phyloP scores from a whole-genome alignment of 2,113 vertebrate genomes.

The Kryptolebias marmoratus region DNA sequence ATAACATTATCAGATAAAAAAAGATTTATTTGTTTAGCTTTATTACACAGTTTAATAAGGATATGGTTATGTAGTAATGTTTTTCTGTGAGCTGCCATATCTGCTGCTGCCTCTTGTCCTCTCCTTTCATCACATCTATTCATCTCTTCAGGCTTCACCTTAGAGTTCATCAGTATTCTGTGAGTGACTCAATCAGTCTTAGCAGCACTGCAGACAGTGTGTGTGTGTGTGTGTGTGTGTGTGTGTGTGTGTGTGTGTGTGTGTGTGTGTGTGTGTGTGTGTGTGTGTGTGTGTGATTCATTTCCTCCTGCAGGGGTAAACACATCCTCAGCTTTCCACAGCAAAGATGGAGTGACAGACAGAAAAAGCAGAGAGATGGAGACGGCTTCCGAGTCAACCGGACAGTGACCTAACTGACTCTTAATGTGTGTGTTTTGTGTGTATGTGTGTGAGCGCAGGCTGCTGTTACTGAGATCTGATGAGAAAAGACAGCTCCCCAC shows the following conservation, averaged over 20 bases:
- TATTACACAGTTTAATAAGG: slow-evolving; percentile 9
- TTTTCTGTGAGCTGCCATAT: slow-evolving; percentile 12
- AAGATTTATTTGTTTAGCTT: slow-evolving; percentile 4
- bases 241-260: not conserved
- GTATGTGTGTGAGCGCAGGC: slow-evolving; percentile 20
- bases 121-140: slow-evolving; percentile 17
- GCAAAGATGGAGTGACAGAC: slow-evolving; percentile 39
- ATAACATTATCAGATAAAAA: not conserved
- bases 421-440: slow-evolving; percentile 2
- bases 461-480: slow-evolving; percentile 61
- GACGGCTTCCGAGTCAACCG: slow-evolving; percentile 21
- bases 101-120: slow-evolving; percentile 1
- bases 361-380: slow-evolving; percentile 30
- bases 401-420: slow-evolving; percentile 52
- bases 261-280: not conserved
- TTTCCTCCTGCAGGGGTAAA: slow-evolving; percentile 56
- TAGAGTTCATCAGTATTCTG: slow-evolving; percentile 66
- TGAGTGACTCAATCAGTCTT: slow-evolving; percentile 54
- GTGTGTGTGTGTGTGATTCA: slow-evolving; percentile 47
- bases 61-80: slow-evolving; percentile 10
- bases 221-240: slow-evolving; percentile 11
- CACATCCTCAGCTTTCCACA: slow-evolving; percentile 25
- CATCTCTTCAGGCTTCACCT: slow-evolving; percentile 42
- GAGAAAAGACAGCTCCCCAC: slow-evolving; percentile 40
- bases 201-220: slow-evolving; percentile 37